Conservation (phyloP, 1,140 invertebrate genomes). For the Helicoverpa armigera region DNA sequence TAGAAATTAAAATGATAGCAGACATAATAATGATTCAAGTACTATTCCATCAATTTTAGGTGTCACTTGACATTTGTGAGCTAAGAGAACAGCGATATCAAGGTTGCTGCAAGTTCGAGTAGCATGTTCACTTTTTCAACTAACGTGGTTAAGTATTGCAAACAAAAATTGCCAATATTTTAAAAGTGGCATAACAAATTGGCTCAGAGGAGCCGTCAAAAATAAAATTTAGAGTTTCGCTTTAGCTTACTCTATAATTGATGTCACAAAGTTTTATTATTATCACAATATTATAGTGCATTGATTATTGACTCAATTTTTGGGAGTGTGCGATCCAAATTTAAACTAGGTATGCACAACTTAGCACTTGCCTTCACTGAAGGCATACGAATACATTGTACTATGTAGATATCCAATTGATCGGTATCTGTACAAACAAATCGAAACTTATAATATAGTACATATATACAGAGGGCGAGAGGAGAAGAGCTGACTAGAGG, state of each 20-base stretch:
- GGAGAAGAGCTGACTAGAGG: conserved; percentile 72
- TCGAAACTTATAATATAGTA: conserved; percentile 56
- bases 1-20: conserved; percentile 19
- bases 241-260: conserved; percentile 53
- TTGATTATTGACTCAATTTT: conserved; percentile 78
- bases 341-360: conserved; percentile 68
- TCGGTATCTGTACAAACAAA: conserved; percentile 75
- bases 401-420: conserved; percentile 75
- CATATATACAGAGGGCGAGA: conserved; percentile 58
- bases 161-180: conserved; percentile 4
- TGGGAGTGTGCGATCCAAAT: conserved; percentile 77
- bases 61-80: conserved; percentile 4
- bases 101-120: conserved; percentile 18
- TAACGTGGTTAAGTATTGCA: neutral
- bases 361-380: conserved; percentile 78
- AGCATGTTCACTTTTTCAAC: conserved; percentile 12
- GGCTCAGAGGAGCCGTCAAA: conserved; percentile 16
- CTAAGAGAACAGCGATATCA: conserved; percentile 19
- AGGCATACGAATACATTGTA: conserved; percentile 80
- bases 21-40: conserved; percentile 30
- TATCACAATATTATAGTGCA: conserved; percentile 80
- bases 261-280: conserved; percentile 53
- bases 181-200: conserved; percentile 17
- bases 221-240: conserved; percentile 27
- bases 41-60: conserved; percentile 26